A percentile compares a stretch with the other conserved stretches of the same genome.
Evolutionary conservation across 2,113 vertebrate species (phyloP).

Genomic region (Rana temporaria): DNA sequence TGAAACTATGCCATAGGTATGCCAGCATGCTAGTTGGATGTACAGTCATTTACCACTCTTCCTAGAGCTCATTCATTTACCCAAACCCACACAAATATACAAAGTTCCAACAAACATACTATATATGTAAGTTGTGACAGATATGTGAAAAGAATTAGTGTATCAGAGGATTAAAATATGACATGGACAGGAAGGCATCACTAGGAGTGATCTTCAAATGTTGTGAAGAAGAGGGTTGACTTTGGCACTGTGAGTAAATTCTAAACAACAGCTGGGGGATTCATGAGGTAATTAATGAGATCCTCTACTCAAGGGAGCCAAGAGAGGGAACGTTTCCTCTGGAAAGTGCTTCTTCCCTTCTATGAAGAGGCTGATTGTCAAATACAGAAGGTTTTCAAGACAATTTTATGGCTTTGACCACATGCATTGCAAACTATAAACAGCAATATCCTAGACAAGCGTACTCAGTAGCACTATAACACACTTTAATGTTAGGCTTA

Average conservation of each 20-base stretch:
- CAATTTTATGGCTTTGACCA: conserved; percentile 32
- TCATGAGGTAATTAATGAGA: conserved; percentile 46
- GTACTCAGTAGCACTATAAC: not conserved
- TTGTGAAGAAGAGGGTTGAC: not conserved
- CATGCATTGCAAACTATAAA: conserved; percentile 28
- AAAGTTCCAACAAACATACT: no score
- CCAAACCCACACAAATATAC: no score
- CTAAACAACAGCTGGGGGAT: conserved; percentile 33
- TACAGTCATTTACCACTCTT: no score
- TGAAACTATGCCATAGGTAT: no score
- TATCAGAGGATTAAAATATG: not conserved
- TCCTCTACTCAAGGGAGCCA: conserved; percentile 30
- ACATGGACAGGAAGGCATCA: not conserved
- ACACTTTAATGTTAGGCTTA: no score
- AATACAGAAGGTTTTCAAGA: conserved; percentile 17
- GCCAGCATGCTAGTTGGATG: no score
- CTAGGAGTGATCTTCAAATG: not conserved
- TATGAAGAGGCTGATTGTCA: conserved; percentile 28
- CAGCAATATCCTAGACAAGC: conserved; percentile 31
- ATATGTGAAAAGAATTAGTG: no score
- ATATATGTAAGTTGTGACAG: no score
- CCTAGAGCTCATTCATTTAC: no score
- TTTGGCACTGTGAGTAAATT: conserved; percentile 14
- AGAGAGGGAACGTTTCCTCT: conserved; percentile 26
- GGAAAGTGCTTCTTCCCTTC: conserved; percentile 37